Base-by-base conservation (phyloP, 2,888 invertebrate genomes). In the Leptopilina drosophilae region DNA sequence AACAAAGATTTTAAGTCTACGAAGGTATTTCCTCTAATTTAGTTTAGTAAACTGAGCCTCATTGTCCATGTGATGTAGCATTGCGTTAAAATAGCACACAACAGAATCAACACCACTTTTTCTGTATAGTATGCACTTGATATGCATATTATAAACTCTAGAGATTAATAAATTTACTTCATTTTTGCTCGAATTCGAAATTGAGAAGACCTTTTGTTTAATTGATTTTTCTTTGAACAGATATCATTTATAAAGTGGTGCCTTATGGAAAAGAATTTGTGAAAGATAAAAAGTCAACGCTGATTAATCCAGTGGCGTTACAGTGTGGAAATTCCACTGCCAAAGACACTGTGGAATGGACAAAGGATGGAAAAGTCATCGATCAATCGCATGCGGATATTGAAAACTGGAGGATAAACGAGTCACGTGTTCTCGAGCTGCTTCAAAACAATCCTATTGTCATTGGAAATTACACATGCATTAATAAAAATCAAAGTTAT, bases 381-480 rank as follows among this genome's bases (percentile, higher is more conserved):
- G 56, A 75, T 12, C 78, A 76, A 4, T 81, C 83, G 3, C 69
- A 88, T 20, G 49, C 80, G 20, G 80, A 78, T 9, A 80, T 79
- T 7, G 85, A 87, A 20, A 59, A 87, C n/a, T 87, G 83, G 49
- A 14, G 85, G 62, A 79, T 85, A 76, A 86, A 85, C 59, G 85
- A 84, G 14, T 87, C 87, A 20, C 87, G 88, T 12, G 83, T 56
- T 7, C 78, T 89, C n/a, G 80, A 82, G 62, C 82, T 88, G 65
- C 26, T 81, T 9, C 82, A 86, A 66, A 78, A 62, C 8, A 40
- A 80, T 12, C 83, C 82, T 0, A 46, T 49, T 0, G 78, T 83
- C n/a, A 81, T 76, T 46, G 96, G 95, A 82, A 93, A 93, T 89
- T 96, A 96, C 92, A 92, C 93, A 82, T 96, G 96, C 93, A n/a